Base-by-base conservation (phyloP, 2,888 invertebrate species). In the Himalopsyche tibetana region DNA sequence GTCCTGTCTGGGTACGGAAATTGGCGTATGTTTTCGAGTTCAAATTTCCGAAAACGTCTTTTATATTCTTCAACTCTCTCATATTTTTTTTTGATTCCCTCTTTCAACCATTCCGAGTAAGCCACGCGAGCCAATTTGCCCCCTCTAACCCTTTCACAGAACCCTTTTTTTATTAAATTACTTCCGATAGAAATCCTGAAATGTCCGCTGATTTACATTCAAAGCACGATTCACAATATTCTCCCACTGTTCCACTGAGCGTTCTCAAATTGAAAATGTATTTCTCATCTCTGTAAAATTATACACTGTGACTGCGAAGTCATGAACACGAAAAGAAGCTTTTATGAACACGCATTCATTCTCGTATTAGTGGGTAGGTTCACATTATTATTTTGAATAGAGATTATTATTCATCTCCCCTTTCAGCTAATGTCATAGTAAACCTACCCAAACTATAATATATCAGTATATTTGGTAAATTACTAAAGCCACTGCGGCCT, bases 141-240 rank as follows among this genome's bases (percentile, higher is more conserved):
- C 63, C 63, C 63, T n/a, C 63, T 63, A 63, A 63, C 63, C 63
- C 63, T 63, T 63, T 63, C 63, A 28, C 63, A 19, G 63, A 51
- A 63, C 63, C 85, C 87, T 87, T 85, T 87, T 87, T 83, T 85
- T 87, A 87, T 87, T 87, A 87, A 87, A 87, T 87, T 84, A 87
- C 87, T 87, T 85, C 82, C 87, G 82, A 87, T 85, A 85, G 87
- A 85, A 85, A 84, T 80, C 82, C 80, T 69, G 74, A 63, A 38
- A 55, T 80, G 56, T 80, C 80, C 83, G 42, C 55, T 28, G 84
- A 84, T 87, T 85, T 80, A 82, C 87, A 87, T 85, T 87, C 85
- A 51, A 63, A 80, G 84, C 87, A 86, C 86, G 86, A 85, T 83
- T 83, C 83, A 45, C 83, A 56, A 80, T 85, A 83, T 81, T 85